A percentile compares a stretch with the other conserved stretches of the same genome.
phyloP scores from a whole-genome alignment of 1,140 invertebrate genomes.

The Procambarus clarkii region DNA sequence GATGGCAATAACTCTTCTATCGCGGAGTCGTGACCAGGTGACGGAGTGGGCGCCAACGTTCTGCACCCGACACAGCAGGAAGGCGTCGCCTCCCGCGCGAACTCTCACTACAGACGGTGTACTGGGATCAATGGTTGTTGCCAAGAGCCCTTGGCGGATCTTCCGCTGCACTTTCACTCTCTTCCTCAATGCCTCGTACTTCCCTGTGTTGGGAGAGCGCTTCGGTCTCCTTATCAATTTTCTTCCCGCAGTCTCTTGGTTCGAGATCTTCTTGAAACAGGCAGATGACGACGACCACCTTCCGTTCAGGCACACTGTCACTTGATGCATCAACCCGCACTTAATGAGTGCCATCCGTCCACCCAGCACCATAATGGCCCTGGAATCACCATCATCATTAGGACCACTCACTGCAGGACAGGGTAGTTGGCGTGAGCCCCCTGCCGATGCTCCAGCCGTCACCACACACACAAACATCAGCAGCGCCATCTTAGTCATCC shows the following conservation, averaged over 20 bases:
- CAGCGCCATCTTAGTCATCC: neutral
- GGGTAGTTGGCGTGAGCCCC: neutral
- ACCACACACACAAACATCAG: neutral
- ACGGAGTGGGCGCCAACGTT: slow-evolving; percentile 34
- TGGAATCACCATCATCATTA: neutral
- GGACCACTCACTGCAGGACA: neutral
- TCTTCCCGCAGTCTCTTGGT: neutral
- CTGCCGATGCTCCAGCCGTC: neutral
- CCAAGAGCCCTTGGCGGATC: slow-evolving; percentile 12
- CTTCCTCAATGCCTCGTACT: slow-evolving; percentile 9
- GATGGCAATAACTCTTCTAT: slow-evolving; percentile 12
- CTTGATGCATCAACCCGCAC: neutral
- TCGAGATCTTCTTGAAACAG: neutral
- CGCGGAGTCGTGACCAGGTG: slow-evolving; percentile 3
- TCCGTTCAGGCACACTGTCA: neutral
- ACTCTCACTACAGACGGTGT: slow-evolving; percentile 23
- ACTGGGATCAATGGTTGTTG: slow-evolving; percentile 22
- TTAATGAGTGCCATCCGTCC: neutral
- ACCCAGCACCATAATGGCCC: neutral
- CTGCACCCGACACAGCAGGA: slow-evolving; percentile 37
- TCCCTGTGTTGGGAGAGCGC: slow-evolving; percentile 29
- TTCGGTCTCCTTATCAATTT: neutral
- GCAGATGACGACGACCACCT: neutral
- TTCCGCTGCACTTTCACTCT: slow-evolving; percentile 31
- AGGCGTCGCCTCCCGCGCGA: neutral